These are phyloP conservation scores for Carettochelys insculpta DNA, from an alignment of 2,113 vertebrate species.

Conservation along the genomic window DNA sequence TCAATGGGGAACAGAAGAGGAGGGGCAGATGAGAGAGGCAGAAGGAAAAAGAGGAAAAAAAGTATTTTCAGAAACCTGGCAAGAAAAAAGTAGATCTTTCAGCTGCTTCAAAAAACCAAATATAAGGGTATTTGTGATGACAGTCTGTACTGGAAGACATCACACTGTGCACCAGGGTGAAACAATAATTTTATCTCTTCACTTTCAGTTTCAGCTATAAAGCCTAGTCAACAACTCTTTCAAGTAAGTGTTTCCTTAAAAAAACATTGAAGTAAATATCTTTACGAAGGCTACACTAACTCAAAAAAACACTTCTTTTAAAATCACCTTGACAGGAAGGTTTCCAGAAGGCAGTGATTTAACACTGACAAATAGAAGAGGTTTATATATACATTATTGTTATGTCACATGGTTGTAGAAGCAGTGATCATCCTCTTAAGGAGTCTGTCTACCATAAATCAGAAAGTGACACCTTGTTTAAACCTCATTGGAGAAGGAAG, in stretches of 20 bases:
- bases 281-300: not conserved
- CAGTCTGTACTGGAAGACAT: not conserved
- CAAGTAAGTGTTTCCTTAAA: not conserved
- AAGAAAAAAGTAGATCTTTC: not conserved
- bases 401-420: not conserved
- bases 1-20: not conserved
- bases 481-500: constrained; percentile 18
- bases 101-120: not conserved
- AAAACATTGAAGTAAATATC: not conserved
- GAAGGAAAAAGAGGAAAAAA: not conserved
- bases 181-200: not conserved
- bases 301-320: not conserved
- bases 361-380: not conserved
- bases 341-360: not conserved
- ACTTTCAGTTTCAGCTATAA: not conserved
- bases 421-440: not conserved
- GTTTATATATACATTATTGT: not conserved
- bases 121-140: not conserved
- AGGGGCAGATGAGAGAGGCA: not conserved
- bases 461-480: not conserved
- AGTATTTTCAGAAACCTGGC: not conserved
- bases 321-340: not conserved
- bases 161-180: not conserved
- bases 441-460: not conserved
- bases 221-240: not conserved